Evolutionary conservation across 2,113 vertebrate genomes (phyloP).

Genomic region (Pseudois nayaur): DNA sequence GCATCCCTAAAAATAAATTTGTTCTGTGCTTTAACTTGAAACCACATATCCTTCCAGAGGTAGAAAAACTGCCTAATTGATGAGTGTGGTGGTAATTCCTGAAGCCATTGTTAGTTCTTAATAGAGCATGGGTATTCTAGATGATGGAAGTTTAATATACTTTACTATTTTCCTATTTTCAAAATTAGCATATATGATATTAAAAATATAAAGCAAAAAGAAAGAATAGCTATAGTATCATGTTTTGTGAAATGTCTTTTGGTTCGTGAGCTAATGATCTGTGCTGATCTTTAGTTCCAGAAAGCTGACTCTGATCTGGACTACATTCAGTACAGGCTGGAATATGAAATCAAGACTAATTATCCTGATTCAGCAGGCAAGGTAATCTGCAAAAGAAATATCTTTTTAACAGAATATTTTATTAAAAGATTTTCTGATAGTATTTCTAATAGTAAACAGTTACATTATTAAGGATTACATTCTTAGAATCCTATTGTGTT

Average conservation of each 20-base stretch:
- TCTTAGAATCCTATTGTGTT: conserved; percentile 4
- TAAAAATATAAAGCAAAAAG: conserved; percentile 6
- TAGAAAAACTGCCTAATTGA: neutral
- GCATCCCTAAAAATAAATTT: conserved; percentile 16
- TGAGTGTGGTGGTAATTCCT: neutral
- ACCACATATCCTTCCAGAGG: neutral
- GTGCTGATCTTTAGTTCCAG: conserved; percentile 89
- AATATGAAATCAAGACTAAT: conserved; percentile 89
- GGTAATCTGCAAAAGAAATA: conserved; percentile 79
- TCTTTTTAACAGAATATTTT: conserved; percentile 21
- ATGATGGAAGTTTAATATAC: neutral
- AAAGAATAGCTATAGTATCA: neutral
- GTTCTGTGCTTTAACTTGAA: conserved; percentile 15
- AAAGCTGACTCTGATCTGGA: conserved; percentile 94
- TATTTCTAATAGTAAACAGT: conserved; percentile 28
- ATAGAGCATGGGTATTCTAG: neutral
- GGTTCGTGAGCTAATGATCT: conserved; percentile 27
- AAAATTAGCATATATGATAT: neutral
- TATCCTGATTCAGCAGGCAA: conserved; percentile 78
- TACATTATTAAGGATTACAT: neutral
- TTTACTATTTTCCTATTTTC: conserved; percentile 9
- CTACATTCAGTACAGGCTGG: conserved; percentile 90
- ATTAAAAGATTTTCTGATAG: conserved; percentile 14
- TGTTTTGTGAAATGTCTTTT: conserved; percentile 50
- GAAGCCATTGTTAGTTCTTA: conserved; percentile 13